phyloP scores from a whole-genome alignment of 2,888 invertebrate species.

The Tryphoninae sp. region DNA sequence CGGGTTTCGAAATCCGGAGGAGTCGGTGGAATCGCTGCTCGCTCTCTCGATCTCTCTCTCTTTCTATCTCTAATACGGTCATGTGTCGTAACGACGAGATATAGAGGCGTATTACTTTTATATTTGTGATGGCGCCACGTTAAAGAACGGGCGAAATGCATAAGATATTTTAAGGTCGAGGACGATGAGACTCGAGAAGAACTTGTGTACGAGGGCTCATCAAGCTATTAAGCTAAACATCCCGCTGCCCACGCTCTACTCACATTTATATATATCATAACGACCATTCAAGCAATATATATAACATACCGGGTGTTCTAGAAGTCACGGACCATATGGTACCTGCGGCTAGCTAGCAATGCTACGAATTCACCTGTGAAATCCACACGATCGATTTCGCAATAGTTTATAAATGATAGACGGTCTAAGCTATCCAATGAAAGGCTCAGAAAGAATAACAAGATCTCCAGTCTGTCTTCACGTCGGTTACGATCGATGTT shows the following conservation, averaged over 20 bases:
- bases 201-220: constrained; percentile 12
- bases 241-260: constrained; percentile 44
- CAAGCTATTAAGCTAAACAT: constrained; percentile 50
- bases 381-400: no score
- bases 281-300: no score
- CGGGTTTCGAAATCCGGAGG: constrained; percentile 22
- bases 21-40: constrained; percentile 19
- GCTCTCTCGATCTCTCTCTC: neutral
- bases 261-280: neutral
- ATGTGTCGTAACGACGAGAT: neutral
- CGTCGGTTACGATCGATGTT: no score
- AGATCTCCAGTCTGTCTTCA: no score
- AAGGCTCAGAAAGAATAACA: no score
- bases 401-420: no score
- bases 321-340: no score
- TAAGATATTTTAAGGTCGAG: constrained; percentile 48
- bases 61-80: neutral
- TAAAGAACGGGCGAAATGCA: constrained; percentile 7
- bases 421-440: no score
- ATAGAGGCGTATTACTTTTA: constrained; percentile 2
- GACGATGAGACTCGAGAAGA: constrained; percentile 21
- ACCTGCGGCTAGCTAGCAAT: no score
- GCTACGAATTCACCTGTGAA: no score
- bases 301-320: no score
- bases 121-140: constrained; percentile 32